Conservation (phyloP, 2,113 vertebrate genomes). For the Diglossa brunneiventris region DNA sequence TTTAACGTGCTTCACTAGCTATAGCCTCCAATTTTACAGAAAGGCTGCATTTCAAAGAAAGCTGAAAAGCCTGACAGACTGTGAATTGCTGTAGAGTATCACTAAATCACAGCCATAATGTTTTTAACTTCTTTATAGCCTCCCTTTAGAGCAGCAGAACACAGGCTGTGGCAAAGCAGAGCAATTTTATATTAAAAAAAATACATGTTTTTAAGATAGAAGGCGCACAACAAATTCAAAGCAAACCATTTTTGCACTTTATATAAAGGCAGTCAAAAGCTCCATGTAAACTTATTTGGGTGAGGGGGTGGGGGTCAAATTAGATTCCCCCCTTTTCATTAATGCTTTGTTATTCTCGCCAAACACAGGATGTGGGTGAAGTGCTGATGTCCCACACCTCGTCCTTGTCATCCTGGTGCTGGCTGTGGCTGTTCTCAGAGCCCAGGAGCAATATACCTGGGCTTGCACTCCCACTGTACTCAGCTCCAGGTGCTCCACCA, state of each 20-base stretch:
- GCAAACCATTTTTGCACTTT: not conserved
- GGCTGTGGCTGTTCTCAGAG: not conserved
- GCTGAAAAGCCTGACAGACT: not conserved
- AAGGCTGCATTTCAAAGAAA: not conserved
- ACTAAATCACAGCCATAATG: not conserved
- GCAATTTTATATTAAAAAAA: not conserved
- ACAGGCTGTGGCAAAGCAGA: not conserved
- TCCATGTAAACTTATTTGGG: not conserved
- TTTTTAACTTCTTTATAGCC: not conserved
- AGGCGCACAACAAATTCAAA: not conserved
- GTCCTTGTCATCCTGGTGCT: not conserved
- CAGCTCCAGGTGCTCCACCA: not conserved
- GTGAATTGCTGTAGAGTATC: not conserved
- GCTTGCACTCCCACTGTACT: not conserved
- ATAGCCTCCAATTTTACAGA: not conserved
- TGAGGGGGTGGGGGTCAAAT: rapidly evolving
- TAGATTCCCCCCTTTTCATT: not conserved
- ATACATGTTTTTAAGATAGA: not conserved
- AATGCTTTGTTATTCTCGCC: not conserved
- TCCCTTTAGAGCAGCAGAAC: not conserved
- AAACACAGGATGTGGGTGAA: not conserved
- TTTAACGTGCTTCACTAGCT: not conserved
- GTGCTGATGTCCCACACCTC: not conserved
- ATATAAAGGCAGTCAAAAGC: not conserved
- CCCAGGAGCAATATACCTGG: not conserved